Percentiles rank a stretch among this genome's conserved stretches.
Conservation (phyloP, 1,140 invertebrate genomes). For the Zaprionus tsacasi region DNA sequence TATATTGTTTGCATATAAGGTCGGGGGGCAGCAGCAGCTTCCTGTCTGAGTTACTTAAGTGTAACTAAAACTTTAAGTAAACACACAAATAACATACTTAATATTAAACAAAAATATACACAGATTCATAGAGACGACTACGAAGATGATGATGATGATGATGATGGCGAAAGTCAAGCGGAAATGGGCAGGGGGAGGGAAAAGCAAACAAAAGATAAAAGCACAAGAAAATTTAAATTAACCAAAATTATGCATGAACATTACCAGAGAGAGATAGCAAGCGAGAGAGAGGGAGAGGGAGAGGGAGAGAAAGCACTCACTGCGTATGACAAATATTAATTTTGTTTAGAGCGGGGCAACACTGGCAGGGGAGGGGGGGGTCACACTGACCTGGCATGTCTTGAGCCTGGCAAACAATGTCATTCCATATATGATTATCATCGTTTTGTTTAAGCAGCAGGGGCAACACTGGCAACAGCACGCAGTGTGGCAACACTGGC, state of each 20-base stretch:
- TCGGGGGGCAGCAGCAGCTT: neutral
- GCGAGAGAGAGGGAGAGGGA: neutral
- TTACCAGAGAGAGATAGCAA: slow-evolving; percentile 50
- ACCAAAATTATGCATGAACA: slow-evolving; percentile 83
- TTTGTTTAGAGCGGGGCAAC: slow-evolving; percentile 57
- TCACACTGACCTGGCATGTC: slow-evolving; percentile 48
- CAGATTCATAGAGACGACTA: slow-evolving; percentile 15
- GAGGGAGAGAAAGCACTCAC: slow-evolving; percentile 13
- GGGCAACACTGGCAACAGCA: neutral
- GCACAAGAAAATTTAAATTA: slow-evolving; percentile 78
- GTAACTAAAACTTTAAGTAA: slow-evolving; percentile 82
- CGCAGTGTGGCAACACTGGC: neutral
- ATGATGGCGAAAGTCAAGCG: slow-evolving; percentile 52
- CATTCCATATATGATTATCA: slow-evolving; percentile 81
- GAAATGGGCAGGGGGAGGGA: slow-evolving; percentile 44
- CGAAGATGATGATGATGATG: slow-evolving; percentile 28
- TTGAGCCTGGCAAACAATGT: slow-evolving; percentile 75
- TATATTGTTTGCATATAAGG: slow-evolving; percentile 72
- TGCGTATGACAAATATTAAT: slow-evolving; percentile 82
- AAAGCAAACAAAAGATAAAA: slow-evolving; percentile 80
- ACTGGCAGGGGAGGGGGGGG: neutral
- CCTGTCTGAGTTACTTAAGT: slow-evolving; percentile 72
- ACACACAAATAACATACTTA: slow-evolving; percentile 83
- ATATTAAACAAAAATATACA: slow-evolving; percentile 83
- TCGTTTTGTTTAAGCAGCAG: slow-evolving; percentile 52